Evolutionary conservation across 2,113 vertebrate species (phyloP), one percentile per base, ranked within the genome.

Genomic region (Macroglossus sobrinus): DNA sequence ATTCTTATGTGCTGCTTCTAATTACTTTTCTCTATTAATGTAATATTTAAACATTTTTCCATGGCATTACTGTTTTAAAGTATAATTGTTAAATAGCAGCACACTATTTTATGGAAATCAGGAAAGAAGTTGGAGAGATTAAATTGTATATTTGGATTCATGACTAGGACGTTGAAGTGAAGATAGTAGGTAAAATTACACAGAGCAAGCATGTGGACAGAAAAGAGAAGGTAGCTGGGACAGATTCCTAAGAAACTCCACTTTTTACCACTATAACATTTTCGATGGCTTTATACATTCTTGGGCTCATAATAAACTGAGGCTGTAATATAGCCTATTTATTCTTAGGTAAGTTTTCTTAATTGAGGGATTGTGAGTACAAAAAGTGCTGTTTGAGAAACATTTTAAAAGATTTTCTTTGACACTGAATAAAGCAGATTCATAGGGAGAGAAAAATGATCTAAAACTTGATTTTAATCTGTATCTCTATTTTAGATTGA

Each of bases 401-500:
- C 2, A 5, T 76, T 80, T 53, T 47, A 72, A 38, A 61, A 63
- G 47, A 80, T 92, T 91, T 87, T 88, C n/a, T 82, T 80, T 95
- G 43, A 79, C 82, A 61, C 18, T 75, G 40, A 97, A 30, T 79
- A 19, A 89, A 93, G 28, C 57, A 74, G 18, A 84, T 76, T 8
- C 38, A 75, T 43, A 85, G 57, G 1, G 21, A 68, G 55, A 45
- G 64, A 85, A 85, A 96, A 82, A 57, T 71, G 43, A 38, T n/a
- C 72, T 94, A 75, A 93, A 94, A 45, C 13, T 35, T 43, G 38
- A 26, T 93, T 96, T 96, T 96, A 95, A 97, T 92, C 19, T 96
- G 0, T 95, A 66, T 97, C 92, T 98, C 12, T 91, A 28, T 96
- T 96, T 97, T 97, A 99, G 99, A 38, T 97, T 89, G 98, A 98